phyloP scores from a whole-genome alignment of 2,797 vertebrate species.

The Myoxocephalus aenaeus region DNA sequence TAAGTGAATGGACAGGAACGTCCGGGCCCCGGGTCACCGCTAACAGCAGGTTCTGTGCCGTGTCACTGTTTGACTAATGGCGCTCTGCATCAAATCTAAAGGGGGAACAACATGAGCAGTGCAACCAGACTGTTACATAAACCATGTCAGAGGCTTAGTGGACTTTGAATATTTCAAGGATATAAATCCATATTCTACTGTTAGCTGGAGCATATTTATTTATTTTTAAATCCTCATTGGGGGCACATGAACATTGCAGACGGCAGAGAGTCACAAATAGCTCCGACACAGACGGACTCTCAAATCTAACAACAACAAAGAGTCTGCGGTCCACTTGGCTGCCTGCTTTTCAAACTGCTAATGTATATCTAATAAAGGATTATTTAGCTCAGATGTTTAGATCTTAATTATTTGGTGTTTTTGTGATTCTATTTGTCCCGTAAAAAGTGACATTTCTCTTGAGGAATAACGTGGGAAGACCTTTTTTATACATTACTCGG shows the following conservation, averaged over 20 bases:
- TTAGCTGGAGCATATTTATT: background rate
- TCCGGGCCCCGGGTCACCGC: constrained; percentile 25
- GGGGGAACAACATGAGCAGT: constrained; percentile 1
- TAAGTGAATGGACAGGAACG: background rate
- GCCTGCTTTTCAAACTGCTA: background rate
- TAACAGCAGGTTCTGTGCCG: constrained; percentile 31
- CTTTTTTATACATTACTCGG: no score
- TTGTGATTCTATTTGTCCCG: background rate
- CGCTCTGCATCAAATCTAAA: constrained; percentile 35
- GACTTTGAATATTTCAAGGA: background rate
- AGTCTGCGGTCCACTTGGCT: constrained; percentile 5
- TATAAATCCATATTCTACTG: background rate
- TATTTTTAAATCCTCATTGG: background rate
- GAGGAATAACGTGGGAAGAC: background rate
- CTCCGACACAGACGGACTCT: background rate
- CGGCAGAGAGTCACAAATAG: background rate
- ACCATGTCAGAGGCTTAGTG: background rate
- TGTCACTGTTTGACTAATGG: constrained; percentile 37
- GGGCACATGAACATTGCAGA: background rate
- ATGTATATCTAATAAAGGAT: background rate
- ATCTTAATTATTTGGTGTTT: background rate
- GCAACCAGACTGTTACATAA: constrained; percentile 5
- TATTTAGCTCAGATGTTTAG: constrained; percentile 3
- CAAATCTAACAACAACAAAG: background rate
- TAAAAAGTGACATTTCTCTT: background rate